Evolutionary conservation across 1,140 invertebrate species (phyloP), one percentile per base, ranked within the genome.

Genomic region (Drosophila bocki): DNA sequence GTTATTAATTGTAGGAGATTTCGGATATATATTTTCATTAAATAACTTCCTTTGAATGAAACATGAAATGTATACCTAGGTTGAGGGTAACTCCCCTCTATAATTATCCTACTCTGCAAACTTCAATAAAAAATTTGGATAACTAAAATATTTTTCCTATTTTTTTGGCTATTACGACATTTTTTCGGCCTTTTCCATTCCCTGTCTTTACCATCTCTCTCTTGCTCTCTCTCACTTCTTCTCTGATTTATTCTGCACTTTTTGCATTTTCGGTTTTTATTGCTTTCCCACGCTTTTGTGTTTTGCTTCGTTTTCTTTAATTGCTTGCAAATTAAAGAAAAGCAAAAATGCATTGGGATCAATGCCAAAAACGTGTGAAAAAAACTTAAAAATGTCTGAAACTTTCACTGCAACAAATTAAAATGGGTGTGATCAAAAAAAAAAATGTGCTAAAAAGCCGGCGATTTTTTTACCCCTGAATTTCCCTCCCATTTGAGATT

Each of bases 331-430:
- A 78, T 78, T 69, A 15, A 22, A 22, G 47, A 70, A 69, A 67
- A 51, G 59, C 48, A 72, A 68, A 68, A 81, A 63, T 82, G 78
- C 59, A 71, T 65, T 80, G 78, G 78, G 70, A 80, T 80, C 78
- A 80, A 80, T 90, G 85, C 85, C 85, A 90, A 90, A 75, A 90
- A 78, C 42, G 63, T 78, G 79, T 48, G 65, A 81, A 74, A 78
- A 60, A 68, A 54, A 75, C 17, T 37, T 39, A 65, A 68, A 68
- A 71, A 63, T 39, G 47, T 86, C n/a, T 69, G 37, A 71, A 72
- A 88, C 85, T 90, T 90, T 90, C 85, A 90, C 86, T 88, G 78
- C 80, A 63, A 44, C 41, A 67, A 57, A 62, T 54, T 78, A 37
- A 19, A 50, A 15, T 32, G 33, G 22, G 32, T 13, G 50, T 19